Base-by-base conservation (phyloP, 1,140 invertebrate genomes). In the Neodiprion pinetum region DNA sequence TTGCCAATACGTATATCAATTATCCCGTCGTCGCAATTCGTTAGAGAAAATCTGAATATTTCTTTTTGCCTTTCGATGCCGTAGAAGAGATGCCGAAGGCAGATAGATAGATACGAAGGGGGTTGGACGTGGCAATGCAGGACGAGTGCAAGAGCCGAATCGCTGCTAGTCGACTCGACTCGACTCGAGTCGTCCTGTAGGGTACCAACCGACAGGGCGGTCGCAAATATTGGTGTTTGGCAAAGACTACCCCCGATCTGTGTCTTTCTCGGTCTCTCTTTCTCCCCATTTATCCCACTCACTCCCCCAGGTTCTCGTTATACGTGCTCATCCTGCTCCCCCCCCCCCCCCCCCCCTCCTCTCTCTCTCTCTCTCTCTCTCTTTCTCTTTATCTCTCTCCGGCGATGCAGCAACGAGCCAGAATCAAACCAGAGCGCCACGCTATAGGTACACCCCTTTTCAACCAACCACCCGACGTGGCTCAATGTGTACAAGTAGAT, bases 171-270 rank as follows among this genome's bases (percentile, higher is more conserved):
- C 79, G 81, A 82, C 80, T 82, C 79, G 81, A 80, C 79, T 84
- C 80, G 79, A 83, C 81, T 83, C 80, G 85, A 85, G 82, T 85
- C 81, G 83, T 61, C n/a, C 53, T 85, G 85, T 83, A 83, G 83
- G 86, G 84, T 87, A 87, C 87, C 86, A 84, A 87, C 87, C 86
- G 84, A 86, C 86, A 86, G 87, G 85, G 85, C 81, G 83, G 83
- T 86, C 85, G 87, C 87, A 89, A 88, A 89, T 89, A 88, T 89
- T 89, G 84, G 85, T 88, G 84, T 88, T 89, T 89, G 87, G 85
- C 86, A 88, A 89, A 89, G 88, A 88, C 88, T 87, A 88, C 86
- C 87, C 87, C 84, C 83, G 86, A 88, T 86, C 83, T 84, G 83
- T 85, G 83, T 87, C 84, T 83, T 86, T 88, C 82, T 85, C 81